Conservation (phyloP, 2,888 invertebrate genomes). For the Phaonia tiefii region DNA sequence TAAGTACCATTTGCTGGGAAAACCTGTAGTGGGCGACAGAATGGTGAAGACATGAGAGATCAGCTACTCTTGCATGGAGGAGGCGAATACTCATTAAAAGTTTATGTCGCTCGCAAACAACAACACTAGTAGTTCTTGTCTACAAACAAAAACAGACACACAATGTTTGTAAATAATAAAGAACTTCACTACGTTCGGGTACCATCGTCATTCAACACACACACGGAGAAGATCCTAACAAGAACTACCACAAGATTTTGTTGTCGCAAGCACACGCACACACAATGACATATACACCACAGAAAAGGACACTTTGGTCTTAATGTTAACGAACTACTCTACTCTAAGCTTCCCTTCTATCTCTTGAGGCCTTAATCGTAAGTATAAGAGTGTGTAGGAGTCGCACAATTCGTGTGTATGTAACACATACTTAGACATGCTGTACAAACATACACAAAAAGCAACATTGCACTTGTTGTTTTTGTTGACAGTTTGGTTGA, state of each 20-base stretch:
- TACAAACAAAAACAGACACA: not conserved
- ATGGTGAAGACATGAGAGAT: not conserved
- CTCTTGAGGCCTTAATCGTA: not conserved
- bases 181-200: not conserved
- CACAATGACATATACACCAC: not conserved
- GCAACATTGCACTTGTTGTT: slow-evolving; percentile 32
- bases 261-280: not conserved
- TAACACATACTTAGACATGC: not conserved
- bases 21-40: no score
- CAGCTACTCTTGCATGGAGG: not conserved
- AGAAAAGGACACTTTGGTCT: not conserved
- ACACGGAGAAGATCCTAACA: not conserved
- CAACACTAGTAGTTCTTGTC: slow-evolving; percentile 5
- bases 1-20: no score
- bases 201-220: not conserved
- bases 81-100: slow-evolving; percentile 58
- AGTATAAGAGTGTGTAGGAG: not conserved
- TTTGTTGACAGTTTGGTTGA: slow-evolving; percentile 65
- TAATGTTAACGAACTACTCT: no score
- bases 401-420: not conserved
- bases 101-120: slow-evolving; percentile 46
- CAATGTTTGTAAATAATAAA: slow-evolving; percentile 11
- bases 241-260: not conserved
- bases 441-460: slow-evolving; percentile 13
- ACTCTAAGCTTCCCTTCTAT: no score